Conservation (phyloP, 2,888 invertebrate species). For the Rhingia campestris region DNA sequence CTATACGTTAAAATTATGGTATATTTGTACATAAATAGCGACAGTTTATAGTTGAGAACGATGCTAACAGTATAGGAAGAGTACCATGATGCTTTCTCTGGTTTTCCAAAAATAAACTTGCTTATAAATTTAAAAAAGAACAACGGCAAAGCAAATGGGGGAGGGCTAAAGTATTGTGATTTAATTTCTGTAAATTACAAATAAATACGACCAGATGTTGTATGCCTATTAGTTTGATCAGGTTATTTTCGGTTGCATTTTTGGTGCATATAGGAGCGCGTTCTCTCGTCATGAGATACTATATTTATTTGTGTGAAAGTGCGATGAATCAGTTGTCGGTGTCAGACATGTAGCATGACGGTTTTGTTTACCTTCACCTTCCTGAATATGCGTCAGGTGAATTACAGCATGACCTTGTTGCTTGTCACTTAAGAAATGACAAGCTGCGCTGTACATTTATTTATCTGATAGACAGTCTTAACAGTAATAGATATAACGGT, state of each 20-base stretch:
- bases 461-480: too few relatives aligned
- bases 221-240: constrained; percentile 54
- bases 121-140: constrained; percentile 24
- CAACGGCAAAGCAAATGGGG: constrained; percentile 39
- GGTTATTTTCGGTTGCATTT: constrained; percentile 45
- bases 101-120: constrained; percentile 66
- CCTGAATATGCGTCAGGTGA: constrained; percentile 33
- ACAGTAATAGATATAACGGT: neutral
- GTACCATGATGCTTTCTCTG: constrained; percentile 40
- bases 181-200: constrained; percentile 56
- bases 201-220: constrained; percentile 61
- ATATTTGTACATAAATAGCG: constrained; percentile 38
- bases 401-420: constrained; percentile 31
- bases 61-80: constrained; percentile 22
- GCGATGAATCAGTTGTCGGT: constrained; percentile 6
- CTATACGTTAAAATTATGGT: constrained; percentile 10
- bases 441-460: neutral
- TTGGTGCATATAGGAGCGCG: constrained; percentile 28
- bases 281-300: constrained; percentile 41
- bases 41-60: constrained; percentile 50
- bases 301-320: constrained; percentile 1
- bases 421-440: neutral
- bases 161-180: constrained; percentile 61
- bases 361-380: constrained; percentile 47
- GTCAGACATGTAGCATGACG: neutral